Percentiles rank a stretch among this genome's conserved stretches.
These are phyloP conservation scores for Podarcis siculus DNA, from an alignment of 2,797 vertebrate genomes.

Conservation along the genomic window DNA sequence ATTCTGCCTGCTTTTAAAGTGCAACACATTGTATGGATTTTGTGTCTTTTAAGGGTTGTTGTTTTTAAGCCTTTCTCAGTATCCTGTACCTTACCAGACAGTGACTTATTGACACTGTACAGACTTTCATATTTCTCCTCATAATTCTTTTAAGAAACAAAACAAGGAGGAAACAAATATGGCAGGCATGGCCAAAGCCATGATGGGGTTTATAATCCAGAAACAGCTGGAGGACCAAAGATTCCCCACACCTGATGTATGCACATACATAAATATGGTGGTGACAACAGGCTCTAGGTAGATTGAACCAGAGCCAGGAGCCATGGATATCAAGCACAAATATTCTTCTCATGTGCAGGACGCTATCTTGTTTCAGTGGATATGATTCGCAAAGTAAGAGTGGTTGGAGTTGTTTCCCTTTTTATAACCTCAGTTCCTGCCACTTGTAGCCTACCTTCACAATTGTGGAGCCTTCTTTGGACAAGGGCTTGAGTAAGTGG, in stretches of 20 bases:
- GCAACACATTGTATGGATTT: slow-evolving; percentile 1
- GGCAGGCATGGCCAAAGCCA: no score
- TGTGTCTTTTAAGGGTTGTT: not conserved
- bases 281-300: not conserved
- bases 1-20: slow-evolving; percentile 45
- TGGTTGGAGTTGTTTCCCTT: not conserved
- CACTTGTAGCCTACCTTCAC: not conserved
- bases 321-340: not conserved
- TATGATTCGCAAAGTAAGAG: not conserved
- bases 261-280: not conserved
- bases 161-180: slow-evolving; percentile 7
- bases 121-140: slow-evolving; percentile 25
- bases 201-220: not conserved
- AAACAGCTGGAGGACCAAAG: not conserved
- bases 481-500: not conserved
- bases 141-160: not conserved
- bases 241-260: no score
- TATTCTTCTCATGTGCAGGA: no score
- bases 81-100: slow-evolving; percentile 14
- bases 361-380: not conserved
- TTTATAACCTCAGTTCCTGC: no score
- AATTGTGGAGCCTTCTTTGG: not conserved
- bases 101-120: slow-evolving; percentile 7
- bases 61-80: slow-evolving; percentile 11
- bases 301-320: not conserved